phyloP scores from a whole-genome alignment of 2,113 vertebrate species.

The Alligator mississippiensis region DNA sequence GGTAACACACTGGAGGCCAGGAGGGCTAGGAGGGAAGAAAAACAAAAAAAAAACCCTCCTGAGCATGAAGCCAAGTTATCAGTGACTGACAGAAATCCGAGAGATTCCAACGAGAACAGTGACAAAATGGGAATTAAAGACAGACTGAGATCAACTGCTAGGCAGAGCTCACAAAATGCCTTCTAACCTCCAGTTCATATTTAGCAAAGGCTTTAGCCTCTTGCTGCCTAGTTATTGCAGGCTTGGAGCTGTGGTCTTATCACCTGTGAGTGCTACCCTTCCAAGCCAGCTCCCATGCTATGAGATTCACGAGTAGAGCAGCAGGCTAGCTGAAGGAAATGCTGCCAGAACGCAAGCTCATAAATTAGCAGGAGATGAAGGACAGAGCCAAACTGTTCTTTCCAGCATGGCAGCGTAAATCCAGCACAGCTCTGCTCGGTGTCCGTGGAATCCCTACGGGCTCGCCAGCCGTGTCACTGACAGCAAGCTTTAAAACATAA shows the following conservation, averaged over 20 bases:
- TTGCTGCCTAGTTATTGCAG: not conserved
- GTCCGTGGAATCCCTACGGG: not conserved
- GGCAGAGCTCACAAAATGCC: not conserved
- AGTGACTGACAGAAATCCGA: no score
- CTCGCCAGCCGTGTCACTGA: not conserved
- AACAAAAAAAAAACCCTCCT: not conserved
- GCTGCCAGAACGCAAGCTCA: not conserved
- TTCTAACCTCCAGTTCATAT: not conserved
- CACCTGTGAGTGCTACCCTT: not conserved
- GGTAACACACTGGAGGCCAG: not conserved
- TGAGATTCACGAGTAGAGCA: not conserved
- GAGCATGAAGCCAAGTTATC: not conserved
- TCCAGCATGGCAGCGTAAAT: not conserved
- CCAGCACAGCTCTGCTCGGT: not conserved
- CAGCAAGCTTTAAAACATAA: not conserved
- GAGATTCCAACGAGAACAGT: not conserved
- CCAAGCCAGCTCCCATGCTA: not conserved
- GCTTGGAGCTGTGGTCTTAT: not conserved
- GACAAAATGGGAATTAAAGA: not conserved
- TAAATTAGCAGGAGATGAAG: not conserved
- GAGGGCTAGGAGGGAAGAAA: no score
- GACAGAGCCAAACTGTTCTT: not conserved
- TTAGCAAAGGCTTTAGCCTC: not conserved
- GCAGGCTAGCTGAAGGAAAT: not conserved
- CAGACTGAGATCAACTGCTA: not conserved